Base-by-base conservation (phyloP, 2,888 invertebrate species). In the Hipparchia semele region DNA sequence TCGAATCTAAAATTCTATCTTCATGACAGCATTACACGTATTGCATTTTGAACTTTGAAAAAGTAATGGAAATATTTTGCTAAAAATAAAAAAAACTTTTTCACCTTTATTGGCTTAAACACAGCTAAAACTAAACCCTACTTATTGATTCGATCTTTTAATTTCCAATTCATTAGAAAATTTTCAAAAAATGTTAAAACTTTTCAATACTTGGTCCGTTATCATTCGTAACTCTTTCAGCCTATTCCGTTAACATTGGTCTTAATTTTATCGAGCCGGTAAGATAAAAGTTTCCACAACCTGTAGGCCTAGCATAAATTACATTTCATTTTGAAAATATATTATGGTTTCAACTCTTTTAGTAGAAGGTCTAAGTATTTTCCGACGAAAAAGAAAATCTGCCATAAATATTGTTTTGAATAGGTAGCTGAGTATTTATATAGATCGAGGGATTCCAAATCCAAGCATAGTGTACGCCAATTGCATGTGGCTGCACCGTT, bases 161-260 rank as follows among this genome's bases (percentile, higher is more conserved):
- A 12, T n/a, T 61, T 33, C 45, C 58, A 61, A 61, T 12, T n/a
- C 6, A 8, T 46, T n/a, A 12, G n/a, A 61, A 61, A 61, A n/a
- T 46, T n/a, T 45, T 51, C 4, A 66, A 66, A 39, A 39, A 39
- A 4, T 39, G 2, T 39, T 5, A 39, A 39, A 39, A 39, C 39
- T 23, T n/a, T 45, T 51, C 3, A 65, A 65, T n/a, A 66, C 66
- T 66, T 66, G 66, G 66, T 66, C 66, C 66, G 2, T 39, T 13
- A 39, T 12, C 45, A 39, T 54, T 54, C 53, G 53, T 53, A 9
- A 66, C n/a, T 12, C 9, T 39, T 56, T 66, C 39, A 56, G 54
- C 66, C 54, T 66, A 53, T 7, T n/a, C 46, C 6, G 51, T 64
- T 51, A 10, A 33, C n/a, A 10, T 64, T 64, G 64, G 64, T 51